These are phyloP conservation scores for Catharus fuscescens DNA, from an alignment of 2,113 vertebrate species.

Conservation along the genomic window DNA sequence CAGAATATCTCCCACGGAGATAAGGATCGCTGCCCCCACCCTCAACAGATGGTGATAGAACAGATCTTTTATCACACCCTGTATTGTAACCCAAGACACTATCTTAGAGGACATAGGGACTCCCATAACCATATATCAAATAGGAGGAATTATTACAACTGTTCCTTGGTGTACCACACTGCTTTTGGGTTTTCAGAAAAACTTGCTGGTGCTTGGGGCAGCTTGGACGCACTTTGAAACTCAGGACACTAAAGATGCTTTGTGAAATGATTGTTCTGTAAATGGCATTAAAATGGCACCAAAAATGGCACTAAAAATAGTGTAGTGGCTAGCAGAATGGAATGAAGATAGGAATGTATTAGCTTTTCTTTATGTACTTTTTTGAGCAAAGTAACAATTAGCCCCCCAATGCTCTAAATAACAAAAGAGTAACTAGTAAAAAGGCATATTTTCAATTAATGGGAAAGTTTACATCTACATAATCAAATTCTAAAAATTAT, in stretches of 20 bases:
- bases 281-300: background rate
- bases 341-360: background rate
- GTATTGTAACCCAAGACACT: background rate
- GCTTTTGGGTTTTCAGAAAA: background rate
- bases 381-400: background rate
- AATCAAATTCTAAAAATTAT: background rate
- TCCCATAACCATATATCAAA: background rate
- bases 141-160: background rate
- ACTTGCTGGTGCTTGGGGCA: background rate
- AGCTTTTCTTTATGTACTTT: background rate
- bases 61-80: too few species aligned
- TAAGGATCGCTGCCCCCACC: too few species aligned
- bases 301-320: background rate
- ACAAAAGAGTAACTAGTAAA: background rate
- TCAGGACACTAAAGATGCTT: background rate
- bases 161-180: background rate
- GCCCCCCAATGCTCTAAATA: background rate
- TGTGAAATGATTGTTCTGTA: background rate
- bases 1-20: too few species aligned
- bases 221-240: background rate
- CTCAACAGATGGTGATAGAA: too few species aligned
- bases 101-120: background rate
- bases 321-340: background rate
- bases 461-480: background rate
- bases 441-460: background rate